Percentiles rank a stretch among this genome's conserved stretches.
Conservation (phyloP, 2,797 vertebrate genomes). For the Buceros bicornis region DNA sequence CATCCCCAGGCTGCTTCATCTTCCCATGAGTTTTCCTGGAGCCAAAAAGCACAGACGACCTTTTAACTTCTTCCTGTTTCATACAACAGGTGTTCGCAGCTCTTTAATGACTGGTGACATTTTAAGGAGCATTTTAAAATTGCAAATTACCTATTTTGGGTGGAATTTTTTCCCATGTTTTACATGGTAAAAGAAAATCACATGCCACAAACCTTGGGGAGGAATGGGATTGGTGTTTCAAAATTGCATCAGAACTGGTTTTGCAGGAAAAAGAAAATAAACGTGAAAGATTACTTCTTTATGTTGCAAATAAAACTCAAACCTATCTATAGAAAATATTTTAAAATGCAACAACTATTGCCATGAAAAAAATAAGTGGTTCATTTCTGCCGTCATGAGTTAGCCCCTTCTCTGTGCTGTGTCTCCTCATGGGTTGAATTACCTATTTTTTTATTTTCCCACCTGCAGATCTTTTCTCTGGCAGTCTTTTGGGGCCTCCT, state of each 20-base stretch:
- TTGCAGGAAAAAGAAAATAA: neutral
- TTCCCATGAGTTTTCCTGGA: neutral
- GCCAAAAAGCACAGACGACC: neutral
- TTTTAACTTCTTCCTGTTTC: rapidly evolving
- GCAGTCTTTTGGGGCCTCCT: neutral
- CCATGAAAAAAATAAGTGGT: neutral
- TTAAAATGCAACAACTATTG: neutral
- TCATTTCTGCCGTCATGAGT: neutral
- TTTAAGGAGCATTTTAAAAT: neutral
- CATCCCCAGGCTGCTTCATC: neutral
- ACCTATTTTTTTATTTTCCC: neutral
- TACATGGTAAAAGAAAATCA: neutral
- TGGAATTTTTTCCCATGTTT: neutral
- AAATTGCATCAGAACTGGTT: neutral
- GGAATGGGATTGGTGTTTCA: rapidly evolving
- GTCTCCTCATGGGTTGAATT: neutral
- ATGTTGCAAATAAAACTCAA: neutral
- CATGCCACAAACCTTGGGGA: neutral
- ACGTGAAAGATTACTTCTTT: neutral
- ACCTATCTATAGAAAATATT: neutral
- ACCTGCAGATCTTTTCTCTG: neutral
- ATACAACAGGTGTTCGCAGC: neutral
- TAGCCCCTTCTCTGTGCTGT: neutral
- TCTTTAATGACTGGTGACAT: neutral
- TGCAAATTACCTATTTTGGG: neutral